Percentiles rank a stretch among this genome's conserved stretches.
Evolutionary conservation across 2,888 invertebrate genomes (phyloP).

Genomic region (Pammene aurita): DNA sequence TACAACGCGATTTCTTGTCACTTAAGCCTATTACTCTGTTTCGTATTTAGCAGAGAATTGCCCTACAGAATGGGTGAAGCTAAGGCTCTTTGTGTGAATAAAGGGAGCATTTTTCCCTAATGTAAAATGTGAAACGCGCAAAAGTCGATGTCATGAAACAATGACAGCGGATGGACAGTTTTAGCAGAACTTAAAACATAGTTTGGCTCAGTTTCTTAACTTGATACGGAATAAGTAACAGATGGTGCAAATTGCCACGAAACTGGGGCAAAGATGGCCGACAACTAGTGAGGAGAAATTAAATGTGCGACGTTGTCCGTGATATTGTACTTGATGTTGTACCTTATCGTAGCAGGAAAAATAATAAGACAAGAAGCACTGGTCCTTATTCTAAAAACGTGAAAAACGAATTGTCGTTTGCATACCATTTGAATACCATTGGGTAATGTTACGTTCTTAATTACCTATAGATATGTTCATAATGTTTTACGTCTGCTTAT

Average conservation of each 20-base stretch:
- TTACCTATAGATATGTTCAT: too few relatives aligned
- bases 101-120: slow-evolving; percentile 27
- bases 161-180: slow-evolving; percentile 1
- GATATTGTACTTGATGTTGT: slow-evolving; percentile 3
- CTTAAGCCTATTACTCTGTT: slow-evolving; percentile 25
- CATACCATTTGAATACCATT: too few relatives aligned
- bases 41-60: slow-evolving; percentile 36
- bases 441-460: too few relatives aligned
- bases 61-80: slow-evolving; percentile 28
- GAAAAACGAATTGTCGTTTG: too few relatives aligned
- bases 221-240: slow-evolving; percentile 32
- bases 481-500: too few relatives aligned
- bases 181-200: slow-evolving; percentile 18
- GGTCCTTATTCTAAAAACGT: too few relatives aligned
- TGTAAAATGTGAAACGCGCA: slow-evolving; percentile 29
- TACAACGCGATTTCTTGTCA: background rate
- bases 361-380: slow-evolving; percentile 14
- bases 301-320: slow-evolving; percentile 7
- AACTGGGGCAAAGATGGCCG: slow-evolving; percentile 37
- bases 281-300: slow-evolving; percentile 30
- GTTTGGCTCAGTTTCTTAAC: slow-evolving; percentile 28
- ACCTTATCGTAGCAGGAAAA: slow-evolving; percentile 2
- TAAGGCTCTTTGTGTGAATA: slow-evolving; percentile 29
- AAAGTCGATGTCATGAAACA: slow-evolving; percentile 18
- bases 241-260: slow-evolving; percentile 33